Evolutionary conservation across 2,113 vertebrate genomes (phyloP).

Genomic region (Acanthisitta chloris): DNA sequence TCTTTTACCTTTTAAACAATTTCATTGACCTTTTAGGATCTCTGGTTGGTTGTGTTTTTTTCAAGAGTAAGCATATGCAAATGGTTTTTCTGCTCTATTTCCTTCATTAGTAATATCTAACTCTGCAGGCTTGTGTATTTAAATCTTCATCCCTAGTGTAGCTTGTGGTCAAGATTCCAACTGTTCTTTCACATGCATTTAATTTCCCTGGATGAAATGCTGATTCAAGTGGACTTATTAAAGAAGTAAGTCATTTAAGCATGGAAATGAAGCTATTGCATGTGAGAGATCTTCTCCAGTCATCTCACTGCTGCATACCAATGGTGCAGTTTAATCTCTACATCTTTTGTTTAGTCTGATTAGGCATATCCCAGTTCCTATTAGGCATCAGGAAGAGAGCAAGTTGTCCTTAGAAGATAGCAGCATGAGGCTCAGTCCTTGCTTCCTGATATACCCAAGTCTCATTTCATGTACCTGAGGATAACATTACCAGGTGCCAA

Average conservation of each 20-base stretch:
- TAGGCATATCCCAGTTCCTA: not conserved
- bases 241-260: not conserved
- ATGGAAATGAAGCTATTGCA: slow-evolving; percentile 38
- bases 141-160: not conserved
- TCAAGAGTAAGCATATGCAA: not conserved
- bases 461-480: not conserved
- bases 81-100: not conserved
- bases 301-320: slow-evolving; percentile 27
- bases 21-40: not conserved
- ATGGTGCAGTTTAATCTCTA: slow-evolving; percentile 38
- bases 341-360: slow-evolving; percentile 40
- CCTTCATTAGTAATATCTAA: not conserved
- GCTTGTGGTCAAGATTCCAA: not conserved
- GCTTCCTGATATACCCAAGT: not conserved
- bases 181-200: slow-evolving; percentile 1
- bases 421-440: not conserved
- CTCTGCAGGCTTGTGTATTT: not conserved
- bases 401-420: slow-evolving; percentile 11
- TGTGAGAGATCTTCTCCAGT: slow-evolving; percentile 32
- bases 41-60: not conserved
- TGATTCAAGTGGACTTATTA: slow-evolving; percentile 44
- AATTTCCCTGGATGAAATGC: slow-evolving; percentile 37
- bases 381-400: not conserved
- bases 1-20: not conserved
- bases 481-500: not conserved